These are phyloP conservation scores for Pseudomugil gertrudae DNA, from an alignment of 2,797 vertebrate genomes.

Conservation along the genomic window DNA sequence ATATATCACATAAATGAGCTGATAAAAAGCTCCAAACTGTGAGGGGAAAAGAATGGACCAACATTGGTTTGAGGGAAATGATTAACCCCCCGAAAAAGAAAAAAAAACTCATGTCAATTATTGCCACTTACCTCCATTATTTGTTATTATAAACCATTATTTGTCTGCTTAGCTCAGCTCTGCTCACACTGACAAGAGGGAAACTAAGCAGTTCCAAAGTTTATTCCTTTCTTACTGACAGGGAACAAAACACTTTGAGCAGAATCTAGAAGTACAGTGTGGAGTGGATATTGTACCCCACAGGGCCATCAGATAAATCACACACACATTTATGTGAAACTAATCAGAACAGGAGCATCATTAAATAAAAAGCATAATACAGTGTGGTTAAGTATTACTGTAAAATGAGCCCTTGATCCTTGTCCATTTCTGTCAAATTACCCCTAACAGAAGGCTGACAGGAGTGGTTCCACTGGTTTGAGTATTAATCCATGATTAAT, in stretches of 20 bases:
- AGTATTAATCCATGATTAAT: not conserved
- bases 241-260: not conserved
- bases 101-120: no score
- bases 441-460: not conserved
- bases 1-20: not conserved
- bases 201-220: not conserved
- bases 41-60: not conserved
- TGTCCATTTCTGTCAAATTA: not conserved
- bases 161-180: not conserved
- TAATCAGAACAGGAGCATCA: no score
- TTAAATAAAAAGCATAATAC: not conserved
- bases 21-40: constrained; percentile 1
- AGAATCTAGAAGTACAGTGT: not conserved
- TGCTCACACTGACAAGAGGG: not conserved
- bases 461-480: not conserved
- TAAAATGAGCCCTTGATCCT: not conserved
- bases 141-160: no score
- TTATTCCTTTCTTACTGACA: not conserved
- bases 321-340: not conserved
- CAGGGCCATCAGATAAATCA: not conserved
- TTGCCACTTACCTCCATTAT: no score
- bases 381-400: not conserved
- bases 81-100: not conserved
- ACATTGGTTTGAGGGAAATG: not conserved
- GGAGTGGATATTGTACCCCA: not conserved